Conservation (phyloP, 2,113 vertebrate species). For the Elachura formosa region DNA sequence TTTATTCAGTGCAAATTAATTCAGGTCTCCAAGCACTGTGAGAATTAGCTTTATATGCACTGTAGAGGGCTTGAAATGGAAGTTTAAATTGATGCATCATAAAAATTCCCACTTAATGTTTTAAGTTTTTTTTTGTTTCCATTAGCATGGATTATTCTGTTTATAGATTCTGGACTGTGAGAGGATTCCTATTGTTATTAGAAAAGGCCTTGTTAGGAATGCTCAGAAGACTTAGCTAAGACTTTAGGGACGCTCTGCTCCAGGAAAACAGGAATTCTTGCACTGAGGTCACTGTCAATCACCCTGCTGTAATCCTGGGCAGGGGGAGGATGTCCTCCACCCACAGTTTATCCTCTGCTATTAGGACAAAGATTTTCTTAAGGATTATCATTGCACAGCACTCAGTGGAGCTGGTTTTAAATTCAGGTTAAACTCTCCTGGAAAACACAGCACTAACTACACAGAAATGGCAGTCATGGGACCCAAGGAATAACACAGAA, state of each 20-base stretch:
- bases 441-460: background rate
- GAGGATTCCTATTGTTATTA: background rate
- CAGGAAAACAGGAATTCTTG: background rate
- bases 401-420: background rate
- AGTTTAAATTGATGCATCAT: background rate
- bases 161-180: background rate
- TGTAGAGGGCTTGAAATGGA: background rate
- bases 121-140: background rate
- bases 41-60: background rate
- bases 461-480: background rate
- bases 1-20: conserved; percentile 17
- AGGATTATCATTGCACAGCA: background rate
- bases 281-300: background rate
- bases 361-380: background rate
- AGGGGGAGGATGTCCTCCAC: background rate
- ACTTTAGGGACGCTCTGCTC: background rate
- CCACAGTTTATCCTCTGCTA: background rate
- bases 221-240: background rate
- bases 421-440: background rate
- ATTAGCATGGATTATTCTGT: background rate
- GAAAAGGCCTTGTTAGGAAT: background rate
- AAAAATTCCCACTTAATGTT: background rate
- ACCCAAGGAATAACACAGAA: background rate
- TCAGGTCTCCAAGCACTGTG: background rate
- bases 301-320: background rate